Evolutionary conservation across 1,140 invertebrate genomes (phyloP), one percentile per base, ranked within the genome.

Genomic region (Brachionus koreanus): DNA sequence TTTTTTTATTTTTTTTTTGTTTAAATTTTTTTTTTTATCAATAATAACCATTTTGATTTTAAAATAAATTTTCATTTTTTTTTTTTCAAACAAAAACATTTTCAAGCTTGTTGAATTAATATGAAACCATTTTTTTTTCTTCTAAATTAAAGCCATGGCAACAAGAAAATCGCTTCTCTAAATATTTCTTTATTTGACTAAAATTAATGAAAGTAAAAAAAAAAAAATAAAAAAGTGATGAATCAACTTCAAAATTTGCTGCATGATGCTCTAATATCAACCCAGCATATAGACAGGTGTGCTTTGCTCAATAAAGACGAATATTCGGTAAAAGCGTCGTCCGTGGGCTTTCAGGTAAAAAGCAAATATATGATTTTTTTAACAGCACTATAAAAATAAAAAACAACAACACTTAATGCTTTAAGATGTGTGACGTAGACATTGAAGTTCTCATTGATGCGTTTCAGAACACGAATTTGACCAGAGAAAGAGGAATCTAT

Each of bases 161-260:
- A 29, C 29, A 29, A 3, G 3, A 29, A 29, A 29, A 29, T 29
- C 3, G 3, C 29, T 29, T 29, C 29, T 29, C 29, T 29, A 29
- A 29, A 29, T 29, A 29, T 29, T 29, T 29, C 29, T 42, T 1
- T 42, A 10, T 42, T 42, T 13, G 12, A 39, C 37, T 5, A 39
- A 39, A 9, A 5, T 39, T 5, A 39, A 9, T 39, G 37, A 39
- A 39, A 39, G 9, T 9, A 4, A 39, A 39, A 9, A 42, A 57
- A 57, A 57, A 5, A 19, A 12, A 65, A 16, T 2, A 6, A 33
- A 72, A 72, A 39, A 72, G 87, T 87, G 83, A 87, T 88, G 87
- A 88, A 86, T 82, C 87, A 88, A 83, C 83, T 88, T 37, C 87
- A 88, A 84, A 87, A 86, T 82, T 84, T 88, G 19, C 83, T 88